These are phyloP conservation scores for Xylocampa areola DNA, from an alignment of 2,888 invertebrate species.

Conservation along the genomic window DNA sequence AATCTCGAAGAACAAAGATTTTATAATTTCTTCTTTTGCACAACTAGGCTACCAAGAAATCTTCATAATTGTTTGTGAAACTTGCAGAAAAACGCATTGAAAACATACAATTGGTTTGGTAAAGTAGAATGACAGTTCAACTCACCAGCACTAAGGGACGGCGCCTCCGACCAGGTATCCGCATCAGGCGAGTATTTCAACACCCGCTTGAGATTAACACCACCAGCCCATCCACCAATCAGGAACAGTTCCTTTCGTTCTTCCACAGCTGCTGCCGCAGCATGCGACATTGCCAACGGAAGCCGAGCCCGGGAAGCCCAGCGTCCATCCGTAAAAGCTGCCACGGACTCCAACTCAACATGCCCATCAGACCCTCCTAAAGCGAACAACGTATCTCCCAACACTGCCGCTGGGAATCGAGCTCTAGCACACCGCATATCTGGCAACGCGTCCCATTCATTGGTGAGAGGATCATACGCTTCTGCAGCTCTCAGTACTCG, in stretches of 20 bases:
- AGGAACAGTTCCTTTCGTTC: slow-evolving; percentile 84
- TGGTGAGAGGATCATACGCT: slow-evolving; percentile 92
- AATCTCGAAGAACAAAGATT: too few species aligned
- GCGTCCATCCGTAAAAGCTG: slow-evolving; percentile 60
- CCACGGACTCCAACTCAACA: slow-evolving; percentile 92
- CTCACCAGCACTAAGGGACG: slow-evolving; percentile 91
- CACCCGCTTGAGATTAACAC: slow-evolving; percentile 91
- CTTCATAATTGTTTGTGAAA: too few species aligned
- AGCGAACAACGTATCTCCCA: slow-evolving; percentile 92
- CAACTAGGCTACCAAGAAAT: too few species aligned
- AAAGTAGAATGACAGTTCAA: too few species aligned
- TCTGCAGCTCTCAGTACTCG: slow-evolving; percentile 94
- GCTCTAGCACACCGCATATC: slow-evolving; percentile 94
- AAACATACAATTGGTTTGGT: too few species aligned
- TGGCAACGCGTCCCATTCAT: slow-evolving; percentile 92
- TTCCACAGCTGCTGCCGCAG: slow-evolving; percentile 92
- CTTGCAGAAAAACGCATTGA: too few species aligned
- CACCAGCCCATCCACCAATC: slow-evolving; percentile 92
- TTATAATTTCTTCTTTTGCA: too few species aligned
- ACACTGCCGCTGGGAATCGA: slow-evolving; percentile 92
- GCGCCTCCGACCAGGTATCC: slow-evolving; percentile 92
- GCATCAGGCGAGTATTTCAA: slow-evolving; percentile 92
- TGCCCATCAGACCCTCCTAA: slow-evolving; percentile 96
- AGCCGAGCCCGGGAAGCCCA: slow-evolving; percentile 60
- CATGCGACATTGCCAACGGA: slow-evolving; percentile 91